Evolutionary conservation across 2,888 invertebrate species (phyloP), one percentile per base, ranked within the genome.

Genomic region (Drosophila mercatorum): DNA sequence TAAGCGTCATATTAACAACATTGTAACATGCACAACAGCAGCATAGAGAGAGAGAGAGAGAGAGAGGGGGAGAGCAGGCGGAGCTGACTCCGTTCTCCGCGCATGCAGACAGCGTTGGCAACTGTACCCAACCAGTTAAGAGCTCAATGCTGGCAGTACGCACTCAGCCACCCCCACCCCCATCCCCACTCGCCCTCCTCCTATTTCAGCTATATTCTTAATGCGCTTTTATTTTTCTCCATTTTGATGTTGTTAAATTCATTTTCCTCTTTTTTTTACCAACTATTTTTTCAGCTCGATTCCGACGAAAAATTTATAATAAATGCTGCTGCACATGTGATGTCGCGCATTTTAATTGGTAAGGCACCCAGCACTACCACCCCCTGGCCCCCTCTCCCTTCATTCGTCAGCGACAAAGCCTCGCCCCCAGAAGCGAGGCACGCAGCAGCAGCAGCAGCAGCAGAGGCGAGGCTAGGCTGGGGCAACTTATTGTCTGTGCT

Each of bases 331-430:
- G 77, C 84, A 89, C 87, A 88, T 84, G 83, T 86, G 87, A 88
- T 87, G 84, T 89, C 84, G 84, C 89, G 84, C 84, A 84, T 84
- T 84, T 84, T 89, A 84, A 84, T 84, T 84, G 83, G 81, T 77
- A 44, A 41, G 3, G 55, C 61, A 43, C 17, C 36, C 53, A 5
- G 28, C 22, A 22, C 22, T 22, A 22, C 22, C 22, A 28, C 28
- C 28, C 28, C 28, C 5, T 1, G 28, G 3, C 28, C 28, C 2
- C 28, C 28, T 28, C 4, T 4, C 28, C 28, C 28, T 28, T 28
- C 0, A 22, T 2, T 1, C 22, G 22, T 22, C 28, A 5, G 28
- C 28, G 4, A 28, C 28, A 28, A 28, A 28, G 28, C 28, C 28
- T 28, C 28, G 28, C 28, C 28, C 28, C 28, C 28, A 4, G 28